phyloP scores from a whole-genome alignment of 2,113 vertebrate species.

The Clarias batrachus region DNA sequence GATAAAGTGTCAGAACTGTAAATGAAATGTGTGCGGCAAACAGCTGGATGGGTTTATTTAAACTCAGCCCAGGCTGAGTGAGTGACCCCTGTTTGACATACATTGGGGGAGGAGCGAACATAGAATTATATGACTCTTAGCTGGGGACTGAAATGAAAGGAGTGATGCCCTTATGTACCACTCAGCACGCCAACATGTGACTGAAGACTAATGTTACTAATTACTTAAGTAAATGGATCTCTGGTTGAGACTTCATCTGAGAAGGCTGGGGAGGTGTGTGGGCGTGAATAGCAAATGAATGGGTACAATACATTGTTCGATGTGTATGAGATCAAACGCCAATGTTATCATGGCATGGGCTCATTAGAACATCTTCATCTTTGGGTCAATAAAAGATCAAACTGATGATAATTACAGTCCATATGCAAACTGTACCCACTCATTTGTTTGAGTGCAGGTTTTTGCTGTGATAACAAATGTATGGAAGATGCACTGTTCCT shows the following conservation, averaged over 20 bases:
- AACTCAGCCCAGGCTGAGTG: constrained; percentile 81
- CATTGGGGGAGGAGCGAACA: constrained; percentile 77
- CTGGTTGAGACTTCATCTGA: constrained; percentile 38
- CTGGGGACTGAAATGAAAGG: constrained; percentile 64
- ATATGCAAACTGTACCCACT: background rate
- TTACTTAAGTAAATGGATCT: constrained; percentile 54
- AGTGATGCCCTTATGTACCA: constrained; percentile 72
- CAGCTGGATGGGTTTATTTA: constrained; percentile 88
- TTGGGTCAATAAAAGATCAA: background rate
- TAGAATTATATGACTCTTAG: constrained; percentile 83
- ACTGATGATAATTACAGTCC: background rate
- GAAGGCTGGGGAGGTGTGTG: constrained; percentile 28
- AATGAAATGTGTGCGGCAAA: constrained; percentile 80
- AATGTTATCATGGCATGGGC: background rate
- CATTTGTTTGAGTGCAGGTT: background rate
- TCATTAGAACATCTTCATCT: background rate
- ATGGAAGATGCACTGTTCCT: constrained; percentile 11
- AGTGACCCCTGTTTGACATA: constrained; percentile 83
- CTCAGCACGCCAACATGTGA: constrained; percentile 69
- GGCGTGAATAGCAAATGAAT: background rate
- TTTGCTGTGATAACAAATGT: background rate
- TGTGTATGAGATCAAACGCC: background rate
- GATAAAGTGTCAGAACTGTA: constrained; percentile 57
- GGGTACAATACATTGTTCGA: background rate
- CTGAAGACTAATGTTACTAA: constrained; percentile 63